phyloP scores from a whole-genome alignment of 2,888 invertebrate species.

The Trisateles emortualis region DNA sequence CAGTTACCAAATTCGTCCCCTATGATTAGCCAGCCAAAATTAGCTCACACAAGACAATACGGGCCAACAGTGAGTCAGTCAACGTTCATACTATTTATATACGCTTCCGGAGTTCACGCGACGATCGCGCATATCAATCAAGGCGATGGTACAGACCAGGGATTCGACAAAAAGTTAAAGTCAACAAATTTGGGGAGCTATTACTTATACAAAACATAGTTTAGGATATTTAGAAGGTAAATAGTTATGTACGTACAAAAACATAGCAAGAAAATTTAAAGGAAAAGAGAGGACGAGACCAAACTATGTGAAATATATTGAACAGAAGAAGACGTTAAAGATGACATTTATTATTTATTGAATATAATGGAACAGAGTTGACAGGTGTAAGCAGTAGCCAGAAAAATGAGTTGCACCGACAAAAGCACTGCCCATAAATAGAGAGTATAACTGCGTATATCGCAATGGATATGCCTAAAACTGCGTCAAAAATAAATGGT shows the following conservation, averaged over 20 bases:
- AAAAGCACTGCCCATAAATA: too few species aligned
- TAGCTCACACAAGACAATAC: conserved; percentile 52
- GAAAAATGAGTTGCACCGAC: too few species aligned
- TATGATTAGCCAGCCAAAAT: conserved; percentile 48
- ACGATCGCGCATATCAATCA: conserved; percentile 60
- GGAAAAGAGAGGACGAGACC: too few species aligned
- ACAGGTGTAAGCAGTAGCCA: too few species aligned
- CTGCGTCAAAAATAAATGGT: background rate
- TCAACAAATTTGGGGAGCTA: conserved; percentile 1
- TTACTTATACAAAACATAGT: background rate
- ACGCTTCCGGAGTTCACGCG: conserved; percentile 50
- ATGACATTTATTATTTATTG: too few species aligned
- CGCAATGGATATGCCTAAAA: background rate
- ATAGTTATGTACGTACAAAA: too few species aligned
- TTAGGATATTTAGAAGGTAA: background rate
- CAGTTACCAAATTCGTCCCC: conserved; percentile 17
- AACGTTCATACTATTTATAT: conserved; percentile 54
- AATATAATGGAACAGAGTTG: too few species aligned
- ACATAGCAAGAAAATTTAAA: too few species aligned
- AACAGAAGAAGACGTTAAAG: too few species aligned
- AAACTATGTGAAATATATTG: too few species aligned
- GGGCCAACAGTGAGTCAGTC: conserved; percentile 53
- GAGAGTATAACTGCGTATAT: background rate
- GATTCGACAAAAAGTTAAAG: background rate
- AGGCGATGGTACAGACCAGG: conserved; percentile 27